A percentile compares a stretch with the other conserved stretches of the same genome.
Conservation (phyloP, 2,888 invertebrate genomes). For the Dynastes maya region DNA sequence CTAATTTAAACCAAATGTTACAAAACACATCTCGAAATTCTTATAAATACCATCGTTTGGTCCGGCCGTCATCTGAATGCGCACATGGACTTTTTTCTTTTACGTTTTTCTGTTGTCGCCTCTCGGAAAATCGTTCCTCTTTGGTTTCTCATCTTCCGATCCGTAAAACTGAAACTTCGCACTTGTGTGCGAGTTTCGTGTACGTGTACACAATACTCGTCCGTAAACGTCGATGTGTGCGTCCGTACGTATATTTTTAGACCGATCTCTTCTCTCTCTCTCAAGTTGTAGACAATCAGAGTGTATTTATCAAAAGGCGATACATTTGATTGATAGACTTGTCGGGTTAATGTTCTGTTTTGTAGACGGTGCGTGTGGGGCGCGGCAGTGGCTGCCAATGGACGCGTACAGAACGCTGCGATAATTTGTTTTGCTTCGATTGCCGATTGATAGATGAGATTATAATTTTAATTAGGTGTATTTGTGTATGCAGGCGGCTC, state of each 20-base stretch:
- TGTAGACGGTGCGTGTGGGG: constrained; percentile 60
- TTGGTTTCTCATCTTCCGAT: constrained; percentile 8
- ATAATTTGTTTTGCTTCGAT: constrained; percentile 60
- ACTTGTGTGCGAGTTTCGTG: not conserved
- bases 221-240: not conserved
- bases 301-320: constrained; percentile 59
- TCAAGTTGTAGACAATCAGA: constrained; percentile 53
- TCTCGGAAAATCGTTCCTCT: constrained; percentile 1
- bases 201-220: constrained; percentile 9
- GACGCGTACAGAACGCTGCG: constrained; percentile 56
- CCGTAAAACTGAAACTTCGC: constrained; percentile 7
- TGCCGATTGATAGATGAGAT: constrained; percentile 58
- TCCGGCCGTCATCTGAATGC: constrained; percentile 4
- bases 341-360: constrained; percentile 62
- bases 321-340: constrained; percentile 62
- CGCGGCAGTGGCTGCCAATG: constrained; percentile 60
- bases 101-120: constrained; percentile 1
- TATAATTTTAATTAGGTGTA: constrained; percentile 56
- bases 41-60: not conserved
- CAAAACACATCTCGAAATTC: constrained; percentile 2
- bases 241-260: constrained; percentile 35
- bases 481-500: constrained; percentile 38
- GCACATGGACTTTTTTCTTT: not conserved
- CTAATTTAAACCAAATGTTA: constrained; percentile 21
- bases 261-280: constrained; percentile 36